Base-by-base conservation (phyloP, 2,113 vertebrate genomes). In the Herpailurus yagouaroundi region DNA sequence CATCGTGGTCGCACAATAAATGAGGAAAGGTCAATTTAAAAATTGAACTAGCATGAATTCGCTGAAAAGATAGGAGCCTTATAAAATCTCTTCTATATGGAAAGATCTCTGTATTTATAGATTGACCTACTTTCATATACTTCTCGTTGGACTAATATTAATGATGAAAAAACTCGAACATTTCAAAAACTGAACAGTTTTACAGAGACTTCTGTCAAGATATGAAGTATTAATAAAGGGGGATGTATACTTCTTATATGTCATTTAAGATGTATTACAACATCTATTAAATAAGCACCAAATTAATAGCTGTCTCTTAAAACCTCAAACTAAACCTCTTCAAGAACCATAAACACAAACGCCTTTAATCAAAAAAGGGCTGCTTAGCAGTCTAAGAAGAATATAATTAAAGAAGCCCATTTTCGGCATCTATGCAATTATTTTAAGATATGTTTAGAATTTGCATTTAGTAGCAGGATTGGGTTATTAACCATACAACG, bases 11-110 rank as follows among this genome's bases (percentile, higher is more conserved):
- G 98, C 85, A 97, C 94, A 85, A 50, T 21, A 97, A 97, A 98
- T 98, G 96, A 97, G 89, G 94, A 98, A 97, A 83, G 86, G 94
- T 96, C 63, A 95, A 97, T 95, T 98, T 97, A 97, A 98, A 98
- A 98, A 96, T 92, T 98, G 97, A 97, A 89, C 97, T 96, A 98
- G 95, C 96, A 94, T 90, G 93, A 90, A 89, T 94, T 82, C 88
- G 45, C 36, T 76, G 85, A 84, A 97, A 87, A 90, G 76, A 73
- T 50, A 97, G 89, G 84, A 97, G 96, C 97, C 97, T 97, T 97
- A 55, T 33, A n/a, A 97, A 97, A 95, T 96, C 92, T 98, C 91
- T 96, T 96, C 95, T 94, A 23, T 95, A 96, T 94, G 96, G 81
- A 98, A 98, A 96, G 85, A 94, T 88, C 74, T 87, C 84, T 94